Conservation (phyloP, 2,113 vertebrate genomes). For the Saccopteryx bilineata region DNA sequence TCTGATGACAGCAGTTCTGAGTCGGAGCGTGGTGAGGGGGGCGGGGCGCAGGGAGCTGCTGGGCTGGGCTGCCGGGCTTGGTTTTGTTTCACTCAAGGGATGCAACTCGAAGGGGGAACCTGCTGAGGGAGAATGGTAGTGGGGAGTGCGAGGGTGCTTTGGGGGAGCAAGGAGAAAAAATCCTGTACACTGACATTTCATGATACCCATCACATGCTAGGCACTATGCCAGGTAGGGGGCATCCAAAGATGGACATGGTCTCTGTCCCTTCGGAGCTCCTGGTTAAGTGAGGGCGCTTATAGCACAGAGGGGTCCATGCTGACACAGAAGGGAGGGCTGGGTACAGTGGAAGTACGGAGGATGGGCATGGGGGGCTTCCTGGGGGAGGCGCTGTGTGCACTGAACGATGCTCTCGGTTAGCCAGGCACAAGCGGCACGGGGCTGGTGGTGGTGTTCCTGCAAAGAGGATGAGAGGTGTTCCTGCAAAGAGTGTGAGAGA, state of each 20-base stretch:
- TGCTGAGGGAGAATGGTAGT: neutral
- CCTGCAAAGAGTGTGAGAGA: neutral
- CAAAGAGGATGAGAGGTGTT: neutral
- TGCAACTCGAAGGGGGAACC: neutral
- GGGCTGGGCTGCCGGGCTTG: neutral
- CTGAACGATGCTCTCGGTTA: neutral
- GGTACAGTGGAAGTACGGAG: neutral
- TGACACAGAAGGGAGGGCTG: neutral
- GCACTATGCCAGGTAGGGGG: neutral
- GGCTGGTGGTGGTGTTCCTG: neutral
- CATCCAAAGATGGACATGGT: neutral
- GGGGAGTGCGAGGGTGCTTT: neutral
- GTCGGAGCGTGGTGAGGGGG: accelerated
- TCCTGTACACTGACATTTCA: neutral
- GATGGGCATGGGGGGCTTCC: neutral
- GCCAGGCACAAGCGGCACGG: accelerated
- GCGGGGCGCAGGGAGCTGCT: neutral
- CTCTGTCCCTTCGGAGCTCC: neutral
- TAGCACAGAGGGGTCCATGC: neutral
- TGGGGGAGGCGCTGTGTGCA: neutral
- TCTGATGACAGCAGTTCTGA: neutral
- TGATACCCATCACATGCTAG: neutral
- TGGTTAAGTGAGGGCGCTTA: neutral
- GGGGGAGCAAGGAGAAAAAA: neutral
- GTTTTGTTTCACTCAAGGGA: neutral